These are phyloP conservation scores for Amphilophus citrinellus DNA, from an alignment of 2,113 vertebrate species.

Conservation along the genomic window DNA sequence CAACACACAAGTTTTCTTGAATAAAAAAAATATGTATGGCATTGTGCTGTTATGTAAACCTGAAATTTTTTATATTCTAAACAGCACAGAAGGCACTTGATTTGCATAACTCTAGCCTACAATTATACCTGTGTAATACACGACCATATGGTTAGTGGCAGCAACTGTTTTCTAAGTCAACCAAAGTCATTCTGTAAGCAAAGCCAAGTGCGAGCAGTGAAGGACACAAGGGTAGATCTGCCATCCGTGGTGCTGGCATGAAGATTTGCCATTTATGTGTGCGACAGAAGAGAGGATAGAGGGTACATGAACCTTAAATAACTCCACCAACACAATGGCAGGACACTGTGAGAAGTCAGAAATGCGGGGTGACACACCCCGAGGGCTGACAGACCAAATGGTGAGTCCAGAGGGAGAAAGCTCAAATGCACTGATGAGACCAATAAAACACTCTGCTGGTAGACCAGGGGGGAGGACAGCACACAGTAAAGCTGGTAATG, in stretches of 20 bases:
- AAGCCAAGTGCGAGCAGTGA: background rate
- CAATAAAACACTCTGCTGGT: slow-evolving; percentile 66
- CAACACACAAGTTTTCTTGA: background rate
- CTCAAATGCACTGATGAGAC: slow-evolving; percentile 50
- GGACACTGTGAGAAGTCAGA: slow-evolving; percentile 44
- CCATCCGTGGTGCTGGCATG: background rate
- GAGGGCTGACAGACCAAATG: slow-evolving; percentile 61
- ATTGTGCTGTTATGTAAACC: slow-evolving; percentile 3
- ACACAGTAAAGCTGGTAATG: slow-evolving; percentile 66
- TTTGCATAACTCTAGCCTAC: slow-evolving; percentile 18
- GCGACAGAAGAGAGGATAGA: background rate
- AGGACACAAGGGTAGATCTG: slow-evolving; percentile 32
- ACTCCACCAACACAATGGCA: slow-evolving; percentile 60
- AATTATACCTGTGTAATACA: slow-evolving; percentile 33
- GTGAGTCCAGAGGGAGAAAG: slow-evolving; percentile 45
- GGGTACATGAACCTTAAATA: slow-evolving; percentile 48
- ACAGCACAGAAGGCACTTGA: slow-evolving; percentile 20
- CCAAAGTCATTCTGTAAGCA: slow-evolving; percentile 51
- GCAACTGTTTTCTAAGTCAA: slow-evolving; percentile 43
- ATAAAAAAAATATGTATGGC: background rate
- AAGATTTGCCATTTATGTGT: slow-evolving; percentile 16
- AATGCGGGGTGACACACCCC: slow-evolving; percentile 46
- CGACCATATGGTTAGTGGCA: slow-evolving; percentile 53
- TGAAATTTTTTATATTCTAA: slow-evolving; percentile 16
- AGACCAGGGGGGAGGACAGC: slow-evolving; percentile 34